Evolutionary conservation across 2,113 vertebrate species (phyloP).

Genomic region (Coryphaenoides rupestris): DNA sequence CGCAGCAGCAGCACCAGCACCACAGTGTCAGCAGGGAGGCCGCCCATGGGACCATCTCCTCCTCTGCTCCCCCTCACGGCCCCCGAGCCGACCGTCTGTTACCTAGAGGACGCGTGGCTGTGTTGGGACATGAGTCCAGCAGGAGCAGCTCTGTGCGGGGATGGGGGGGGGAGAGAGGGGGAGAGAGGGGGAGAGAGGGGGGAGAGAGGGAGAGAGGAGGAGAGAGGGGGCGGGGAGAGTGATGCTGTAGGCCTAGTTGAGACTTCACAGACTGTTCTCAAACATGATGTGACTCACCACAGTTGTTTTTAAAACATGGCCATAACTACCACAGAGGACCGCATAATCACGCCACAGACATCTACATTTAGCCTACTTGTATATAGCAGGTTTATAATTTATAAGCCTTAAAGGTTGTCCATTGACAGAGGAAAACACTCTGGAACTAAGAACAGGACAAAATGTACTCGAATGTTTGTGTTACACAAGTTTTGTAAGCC

Average conservation of each 20-base stretch:
- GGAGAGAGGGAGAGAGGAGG: no score
- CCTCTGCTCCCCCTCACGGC: slow-evolving; percentile 50
- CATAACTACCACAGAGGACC: no score
- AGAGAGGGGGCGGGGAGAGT: slow-evolving; percentile 22
- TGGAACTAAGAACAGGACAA: not conserved
- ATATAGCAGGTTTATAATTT: no score
- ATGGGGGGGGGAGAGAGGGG: slow-evolving; percentile 28
- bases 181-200: slow-evolving; percentile 19
- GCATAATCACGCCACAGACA: no score
- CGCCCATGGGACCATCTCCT: slow-evolving; percentile 69
- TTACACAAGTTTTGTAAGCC: not conserved
- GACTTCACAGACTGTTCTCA: slow-evolving; percentile 21
- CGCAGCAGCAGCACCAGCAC: no score
- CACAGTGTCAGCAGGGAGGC: slow-evolving; percentile 57
- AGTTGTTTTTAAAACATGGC: no score
- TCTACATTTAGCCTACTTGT: no score
- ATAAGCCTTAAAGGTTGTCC: not conserved
- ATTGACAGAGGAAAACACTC: not conserved
- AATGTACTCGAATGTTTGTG: not conserved
- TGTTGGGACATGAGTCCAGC: slow-evolving; percentile 47
- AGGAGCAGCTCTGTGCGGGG: slow-evolving; percentile 32
- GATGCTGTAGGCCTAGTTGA: slow-evolving; percentile 15
- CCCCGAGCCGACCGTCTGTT: slow-evolving; percentile 33
- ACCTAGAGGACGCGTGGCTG: slow-evolving; percentile 46
- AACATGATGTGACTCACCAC: not conserved